These are phyloP conservation scores for Ptychodera flava DNA, from an alignment of 35 echinoderm and acorn worm genomes.

Conservation along the genomic window DNA sequence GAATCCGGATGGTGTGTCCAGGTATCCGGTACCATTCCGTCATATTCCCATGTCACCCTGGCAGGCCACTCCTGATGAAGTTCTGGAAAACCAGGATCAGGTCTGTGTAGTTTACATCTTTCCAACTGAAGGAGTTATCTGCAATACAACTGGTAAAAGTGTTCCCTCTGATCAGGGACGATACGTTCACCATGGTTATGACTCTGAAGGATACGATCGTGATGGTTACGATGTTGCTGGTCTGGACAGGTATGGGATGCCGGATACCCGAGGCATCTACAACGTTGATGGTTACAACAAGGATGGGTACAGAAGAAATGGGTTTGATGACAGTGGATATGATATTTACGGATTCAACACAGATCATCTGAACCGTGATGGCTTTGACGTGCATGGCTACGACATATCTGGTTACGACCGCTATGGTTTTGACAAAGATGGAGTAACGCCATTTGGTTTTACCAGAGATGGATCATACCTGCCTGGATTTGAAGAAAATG, in stretches of 20 bases:
- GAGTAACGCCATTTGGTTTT: background rate
- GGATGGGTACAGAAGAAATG: background rate
- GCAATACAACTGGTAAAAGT: background rate
- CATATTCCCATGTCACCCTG: background rate
- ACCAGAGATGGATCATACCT: background rate
- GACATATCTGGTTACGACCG: background rate
- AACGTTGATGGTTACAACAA: background rate
- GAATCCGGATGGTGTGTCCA: background rate
- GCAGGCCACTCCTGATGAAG: background rate
- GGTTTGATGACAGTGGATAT: background rate
- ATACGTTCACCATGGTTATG: conserved; percentile 63
- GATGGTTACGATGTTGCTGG: conserved; percentile 37
- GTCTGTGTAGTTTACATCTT: background rate
- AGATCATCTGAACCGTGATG: background rate
- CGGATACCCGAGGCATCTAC: background rate
- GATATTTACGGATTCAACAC: background rate
- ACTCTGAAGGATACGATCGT: conserved; percentile 63
- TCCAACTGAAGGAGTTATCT: background rate
- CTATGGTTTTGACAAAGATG: background rate
- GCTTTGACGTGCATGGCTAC: background rate
- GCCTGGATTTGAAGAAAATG: background rate
- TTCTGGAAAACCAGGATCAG: background rate
- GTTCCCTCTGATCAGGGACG: background rate
- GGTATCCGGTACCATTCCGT: background rate
- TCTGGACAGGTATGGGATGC: background rate